phyloP scores from a whole-genome alignment of 30 jellyfish, hydroid and myxozoan genomes.

The Morbakka virulenta region DNA sequence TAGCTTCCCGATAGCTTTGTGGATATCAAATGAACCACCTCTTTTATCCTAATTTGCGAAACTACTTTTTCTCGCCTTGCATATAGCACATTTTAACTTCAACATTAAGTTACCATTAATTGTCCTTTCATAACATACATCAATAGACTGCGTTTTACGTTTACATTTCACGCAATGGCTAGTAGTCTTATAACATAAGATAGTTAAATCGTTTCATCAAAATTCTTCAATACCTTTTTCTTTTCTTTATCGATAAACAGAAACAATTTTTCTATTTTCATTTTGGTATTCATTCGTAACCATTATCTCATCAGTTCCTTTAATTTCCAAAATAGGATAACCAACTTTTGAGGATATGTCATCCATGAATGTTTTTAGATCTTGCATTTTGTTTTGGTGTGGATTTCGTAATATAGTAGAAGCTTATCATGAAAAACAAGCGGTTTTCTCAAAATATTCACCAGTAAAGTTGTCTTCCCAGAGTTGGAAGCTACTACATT shows the following conservation, averaged over 20 bases:
- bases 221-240: slow-evolving; percentile 3
- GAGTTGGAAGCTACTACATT: too few relatives aligned
- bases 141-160: slow-evolving; percentile 1
- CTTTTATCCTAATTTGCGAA: neutral
- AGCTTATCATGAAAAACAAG: neutral
- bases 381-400: too few relatives aligned
- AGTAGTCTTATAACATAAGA: slow-evolving; percentile 1
- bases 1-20: too few relatives aligned
- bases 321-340: too few relatives aligned
- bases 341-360: too few relatives aligned
- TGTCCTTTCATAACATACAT: slow-evolving; percentile 2
- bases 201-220: too few relatives aligned
- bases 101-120: slow-evolving; percentile 23
- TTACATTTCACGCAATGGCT: slow-evolving; percentile 50
- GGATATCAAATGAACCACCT: slow-evolving; percentile 12
- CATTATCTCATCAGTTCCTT: slow-evolving; percentile 10
- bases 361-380: slow-evolving; percentile 13
- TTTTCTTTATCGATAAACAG: slow-evolving; percentile 12
- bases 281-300: slow-evolving; percentile 20
- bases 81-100: slow-evolving; percentile 13
- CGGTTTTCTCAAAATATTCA: too few relatives aligned
- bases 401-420: neutral
- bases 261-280: slow-evolving; percentile 9
- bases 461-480: too few relatives aligned
- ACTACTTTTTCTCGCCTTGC: slow-evolving; percentile 27